Conservation (phyloP, 1,140 invertebrate genomes). For the Meloidogyne exigua region DNA sequence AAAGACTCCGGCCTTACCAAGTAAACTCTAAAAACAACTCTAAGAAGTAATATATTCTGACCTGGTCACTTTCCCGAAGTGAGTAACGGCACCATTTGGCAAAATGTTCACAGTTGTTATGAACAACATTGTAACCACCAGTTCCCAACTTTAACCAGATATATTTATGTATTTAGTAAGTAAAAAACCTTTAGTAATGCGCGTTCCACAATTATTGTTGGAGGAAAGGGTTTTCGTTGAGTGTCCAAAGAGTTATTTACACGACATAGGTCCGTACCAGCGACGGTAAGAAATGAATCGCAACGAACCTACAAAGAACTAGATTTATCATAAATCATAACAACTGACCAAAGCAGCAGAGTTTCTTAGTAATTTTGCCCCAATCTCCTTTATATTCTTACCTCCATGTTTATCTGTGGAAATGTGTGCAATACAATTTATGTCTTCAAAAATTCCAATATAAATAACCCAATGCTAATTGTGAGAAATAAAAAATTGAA, state of each 20-base stretch:
- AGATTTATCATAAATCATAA: not conserved
- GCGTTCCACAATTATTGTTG: conserved; percentile 19
- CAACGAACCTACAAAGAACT: conserved; percentile 15
- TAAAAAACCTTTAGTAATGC: conserved; percentile 6
- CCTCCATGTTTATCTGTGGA: conserved; percentile 18
- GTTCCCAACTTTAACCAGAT: conserved; percentile 2
- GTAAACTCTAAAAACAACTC: conserved; percentile 15
- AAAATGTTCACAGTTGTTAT: conserved; percentile 35
- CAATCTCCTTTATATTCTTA: conserved; percentile 17
- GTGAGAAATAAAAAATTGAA: not conserved
- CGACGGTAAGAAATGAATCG: conserved; percentile 15
- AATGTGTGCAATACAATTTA: conserved; percentile 9
- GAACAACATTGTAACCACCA: conserved; percentile 23
- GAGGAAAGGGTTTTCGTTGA: conserved; percentile 12
- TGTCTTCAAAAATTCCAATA: conserved; percentile 2
- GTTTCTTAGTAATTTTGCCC: conserved; percentile 3
- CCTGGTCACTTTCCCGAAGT: conserved; percentile 28
- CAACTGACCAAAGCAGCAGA: not conserved
- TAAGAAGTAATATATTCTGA: not conserved
- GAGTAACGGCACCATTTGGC: conserved; percentile 30
- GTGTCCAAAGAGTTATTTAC: conserved; percentile 26
- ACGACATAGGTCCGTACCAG: conserved; percentile 11
- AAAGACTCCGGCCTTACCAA: conserved; percentile 8
- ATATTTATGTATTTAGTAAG: not conserved
- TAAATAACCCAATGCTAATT: conserved; percentile 23